Evolutionary conservation across 2,797 vertebrate genomes (phyloP), one percentile per base, ranked within the genome.

Genomic region (Telmatherina bonti): DNA sequence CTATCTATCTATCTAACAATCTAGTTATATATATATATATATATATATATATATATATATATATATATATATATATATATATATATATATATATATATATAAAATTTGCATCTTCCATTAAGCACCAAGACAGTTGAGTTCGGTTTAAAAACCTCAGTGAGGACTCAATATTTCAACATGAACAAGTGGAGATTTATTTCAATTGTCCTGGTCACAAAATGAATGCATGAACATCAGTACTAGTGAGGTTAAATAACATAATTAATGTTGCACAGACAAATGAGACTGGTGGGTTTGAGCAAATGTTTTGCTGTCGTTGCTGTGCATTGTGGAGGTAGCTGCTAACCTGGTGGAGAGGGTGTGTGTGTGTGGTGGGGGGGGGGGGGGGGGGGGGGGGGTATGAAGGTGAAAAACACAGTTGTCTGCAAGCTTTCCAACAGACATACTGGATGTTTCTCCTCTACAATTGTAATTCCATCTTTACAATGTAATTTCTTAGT

Each of bases 351-450:
- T 57, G 49, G 61, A 62, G 67, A 85, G 69, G 62, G 78, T 66
- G 74, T 31, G 36, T 38, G 36, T 36, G 35, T 16, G 36, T 8
- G 36, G 13, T 38, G 33, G 33, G 8, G 13, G n/a, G n/a, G n/a
- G n/a, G n/a, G n/a, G n/a, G n/a, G n/a, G n/a, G n/a, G n/a, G n/a
- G n/a, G n/a, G n/a, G 36, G 13, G 36, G 36, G 36, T 15, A 38
- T 16, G 59, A 55, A 78, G 72, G 70, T 72, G 70, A 77, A 87
- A 88, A 91, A 85, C 72, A 30, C 41, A 62, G 73, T 80, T 82
- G 63, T 86, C 72, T 71, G 33, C 63, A 76, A 49, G 52, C 67
- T 16, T 58, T 74, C 68, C 62, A 69, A 74, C 58, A 76, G 78
- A 82, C 60, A 66, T 29, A 20, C 33, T 35, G 24, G 20, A 70